These are phyloP conservation scores for Epirrita christyi DNA, from an alignment of 2,888 invertebrate genomes.

Conservation along the genomic window DNA sequence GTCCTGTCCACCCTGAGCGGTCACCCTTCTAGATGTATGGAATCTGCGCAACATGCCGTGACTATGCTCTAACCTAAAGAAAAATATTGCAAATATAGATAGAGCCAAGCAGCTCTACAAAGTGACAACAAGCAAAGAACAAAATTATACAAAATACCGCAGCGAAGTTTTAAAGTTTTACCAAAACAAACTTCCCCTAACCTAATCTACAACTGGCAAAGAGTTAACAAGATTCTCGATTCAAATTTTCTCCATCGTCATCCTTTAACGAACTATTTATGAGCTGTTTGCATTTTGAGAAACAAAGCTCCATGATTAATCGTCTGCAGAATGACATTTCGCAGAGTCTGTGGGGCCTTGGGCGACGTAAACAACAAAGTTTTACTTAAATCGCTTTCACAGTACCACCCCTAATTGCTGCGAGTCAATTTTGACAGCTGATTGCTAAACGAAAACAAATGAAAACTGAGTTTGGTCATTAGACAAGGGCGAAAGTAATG, in stretches of 20 bases:
- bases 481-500: neutral
- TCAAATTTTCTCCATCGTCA: slow-evolving; percentile 38
- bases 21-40: slow-evolving; percentile 49
- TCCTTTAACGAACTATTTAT: slow-evolving; percentile 57
- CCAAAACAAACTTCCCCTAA: slow-evolving; percentile 20
- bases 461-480: slow-evolving; percentile 37
- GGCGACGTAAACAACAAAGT: slow-evolving; percentile 64
- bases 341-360: slow-evolving; percentile 45
- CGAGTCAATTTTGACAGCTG: slow-evolving; percentile 66
- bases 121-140: neutral
- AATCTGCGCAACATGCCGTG: slow-evolving; percentile 19
- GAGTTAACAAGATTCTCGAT: slow-evolving; percentile 30
- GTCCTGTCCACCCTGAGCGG: slow-evolving; percentile 48
- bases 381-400: slow-evolving; percentile 64
- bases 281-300: slow-evolving; percentile 58
- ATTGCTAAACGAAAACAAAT: slow-evolving; percentile 59
- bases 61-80: slow-evolving; percentile 4
- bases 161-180: slow-evolving; percentile 17
- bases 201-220: slow-evolving; percentile 23
- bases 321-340: slow-evolving; percentile 56
- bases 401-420: slow-evolving; percentile 60
- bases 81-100: neutral
- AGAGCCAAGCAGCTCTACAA: neutral
- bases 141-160: slow-evolving; percentile 6
- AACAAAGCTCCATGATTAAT: slow-evolving; percentile 69